Conservation (phyloP, 2,113 vertebrate species). For the Coptodon rendalli region DNA sequence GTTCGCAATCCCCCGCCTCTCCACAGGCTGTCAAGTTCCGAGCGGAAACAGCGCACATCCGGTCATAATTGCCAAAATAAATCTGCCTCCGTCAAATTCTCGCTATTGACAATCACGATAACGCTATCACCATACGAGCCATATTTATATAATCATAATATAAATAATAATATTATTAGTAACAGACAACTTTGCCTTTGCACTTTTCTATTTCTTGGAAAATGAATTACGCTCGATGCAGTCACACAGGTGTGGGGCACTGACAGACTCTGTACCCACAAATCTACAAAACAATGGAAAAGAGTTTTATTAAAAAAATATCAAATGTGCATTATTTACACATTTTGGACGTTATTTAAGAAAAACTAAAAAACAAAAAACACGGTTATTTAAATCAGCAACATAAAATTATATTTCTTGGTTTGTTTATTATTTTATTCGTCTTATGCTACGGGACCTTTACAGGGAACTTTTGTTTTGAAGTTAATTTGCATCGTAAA, state of each 20-base stretch:
- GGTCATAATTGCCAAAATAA: background rate
- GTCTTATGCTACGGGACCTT: background rate
- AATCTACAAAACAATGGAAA: background rate
- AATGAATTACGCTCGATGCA: background rate
- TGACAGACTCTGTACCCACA: background rate
- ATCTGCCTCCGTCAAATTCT: background rate
- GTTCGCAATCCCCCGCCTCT: constrained; percentile 51
- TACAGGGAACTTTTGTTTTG: background rate
- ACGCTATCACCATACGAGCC: background rate
- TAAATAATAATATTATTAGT: background rate
- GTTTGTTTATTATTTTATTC: background rate
- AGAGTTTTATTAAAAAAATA: background rate
- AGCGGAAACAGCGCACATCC: background rate
- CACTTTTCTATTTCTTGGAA: background rate
- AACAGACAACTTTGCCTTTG: background rate
- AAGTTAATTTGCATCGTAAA: background rate
- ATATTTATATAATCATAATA: background rate
- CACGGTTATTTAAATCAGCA: background rate
- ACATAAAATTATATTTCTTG: background rate
- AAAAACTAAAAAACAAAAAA: background rate
- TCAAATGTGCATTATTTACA: background rate
- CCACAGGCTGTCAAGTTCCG: background rate
- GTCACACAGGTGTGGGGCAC: background rate
- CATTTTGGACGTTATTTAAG: background rate
- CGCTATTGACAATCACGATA: background rate